phyloP scores from a whole-genome alignment of 2,113 vertebrate species.

The Nansenia antarctica region DNA sequence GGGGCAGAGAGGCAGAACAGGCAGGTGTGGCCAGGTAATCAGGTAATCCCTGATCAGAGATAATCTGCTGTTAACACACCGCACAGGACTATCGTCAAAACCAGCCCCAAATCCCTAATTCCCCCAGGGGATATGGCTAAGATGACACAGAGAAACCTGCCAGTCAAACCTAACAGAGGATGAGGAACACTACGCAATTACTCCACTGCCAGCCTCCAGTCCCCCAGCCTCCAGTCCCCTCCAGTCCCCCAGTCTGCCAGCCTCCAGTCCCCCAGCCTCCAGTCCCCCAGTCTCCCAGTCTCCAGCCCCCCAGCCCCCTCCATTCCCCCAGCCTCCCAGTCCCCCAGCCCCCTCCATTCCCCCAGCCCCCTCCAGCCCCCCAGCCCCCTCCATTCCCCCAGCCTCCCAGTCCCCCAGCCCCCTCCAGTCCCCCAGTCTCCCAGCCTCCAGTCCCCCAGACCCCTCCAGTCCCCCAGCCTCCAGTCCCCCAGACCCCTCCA shows the following conservation, averaged over 20 bases:
- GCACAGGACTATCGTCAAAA: conserved; percentile 70
- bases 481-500: conserved; percentile 75
- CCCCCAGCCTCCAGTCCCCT: conserved; percentile 36
- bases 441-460: conserved; percentile 88
- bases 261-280: conserved; percentile 15
- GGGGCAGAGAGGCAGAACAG: conserved; percentile 63
- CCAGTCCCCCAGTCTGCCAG: conserved; percentile 12
- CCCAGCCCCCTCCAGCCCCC: conserved; percentile 97
- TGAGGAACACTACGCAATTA: conserved; percentile 70
- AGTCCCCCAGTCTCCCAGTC: conserved; percentile 3
- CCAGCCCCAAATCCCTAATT: conserved; percentile 68
- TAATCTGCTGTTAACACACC: conserved; percentile 77
- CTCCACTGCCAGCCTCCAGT: conserved; percentile 50
- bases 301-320: conserved; percentile 7
- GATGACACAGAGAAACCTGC: conserved; percentile 64
- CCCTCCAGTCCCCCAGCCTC: background rate
- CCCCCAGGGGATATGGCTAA: conserved; percentile 60
- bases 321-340: background rate
- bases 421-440: conserved; percentile 95
- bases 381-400: conserved; percentile 60
- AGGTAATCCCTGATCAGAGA: conserved; percentile 76
- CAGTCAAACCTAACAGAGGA: conserved; percentile 68
- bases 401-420: conserved; percentile 4
- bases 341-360: conserved; percentile 86
- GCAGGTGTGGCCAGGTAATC: conserved; percentile 47